Evolutionary conservation across 2,797 vertebrate genomes (phyloP).

Genomic region (Synanceia verrucosa): DNA sequence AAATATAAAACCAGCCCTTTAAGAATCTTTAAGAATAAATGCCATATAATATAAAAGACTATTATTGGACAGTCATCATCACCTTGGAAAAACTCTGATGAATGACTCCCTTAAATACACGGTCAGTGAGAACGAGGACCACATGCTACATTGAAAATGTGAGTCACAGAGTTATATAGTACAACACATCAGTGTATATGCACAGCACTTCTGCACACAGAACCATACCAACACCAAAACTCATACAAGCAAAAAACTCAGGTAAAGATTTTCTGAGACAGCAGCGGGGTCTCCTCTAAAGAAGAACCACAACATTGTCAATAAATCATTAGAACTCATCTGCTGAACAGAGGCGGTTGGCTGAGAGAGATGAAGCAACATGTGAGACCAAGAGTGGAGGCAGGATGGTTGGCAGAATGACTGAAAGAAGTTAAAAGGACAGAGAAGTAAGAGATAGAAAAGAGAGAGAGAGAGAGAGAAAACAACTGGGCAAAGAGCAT

Average conservation of each 20-base stretch:
- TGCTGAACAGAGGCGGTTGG: neutral
- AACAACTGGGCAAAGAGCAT: neutral
- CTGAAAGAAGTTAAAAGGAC: neutral
- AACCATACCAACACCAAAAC: neutral
- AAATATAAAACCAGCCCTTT: too few species aligned
- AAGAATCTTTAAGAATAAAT: neutral
- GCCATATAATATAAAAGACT: neutral
- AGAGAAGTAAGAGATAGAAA: neutral
- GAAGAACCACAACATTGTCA: slow-evolving; percentile 15
- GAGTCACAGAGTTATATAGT: neutral
- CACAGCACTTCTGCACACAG: neutral
- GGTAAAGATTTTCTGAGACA: slow-evolving; percentile 32
- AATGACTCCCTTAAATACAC: neutral
- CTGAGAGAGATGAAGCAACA: neutral
- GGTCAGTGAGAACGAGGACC: neutral
- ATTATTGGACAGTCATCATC: neutral
- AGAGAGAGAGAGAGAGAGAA: neutral
- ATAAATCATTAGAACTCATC: slow-evolving; percentile 52
- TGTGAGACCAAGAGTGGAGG: neutral
- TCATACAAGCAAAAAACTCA: slow-evolving; percentile 1
- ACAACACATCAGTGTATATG: neutral
- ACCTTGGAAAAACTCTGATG: neutral
- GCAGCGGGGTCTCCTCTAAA: neutral
- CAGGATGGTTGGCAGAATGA: neutral
- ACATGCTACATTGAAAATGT: neutral